Evolutionary conservation across 2,113 vertebrate genomes (phyloP).

Genomic region (Pelvicachromis taeniatus): DNA sequence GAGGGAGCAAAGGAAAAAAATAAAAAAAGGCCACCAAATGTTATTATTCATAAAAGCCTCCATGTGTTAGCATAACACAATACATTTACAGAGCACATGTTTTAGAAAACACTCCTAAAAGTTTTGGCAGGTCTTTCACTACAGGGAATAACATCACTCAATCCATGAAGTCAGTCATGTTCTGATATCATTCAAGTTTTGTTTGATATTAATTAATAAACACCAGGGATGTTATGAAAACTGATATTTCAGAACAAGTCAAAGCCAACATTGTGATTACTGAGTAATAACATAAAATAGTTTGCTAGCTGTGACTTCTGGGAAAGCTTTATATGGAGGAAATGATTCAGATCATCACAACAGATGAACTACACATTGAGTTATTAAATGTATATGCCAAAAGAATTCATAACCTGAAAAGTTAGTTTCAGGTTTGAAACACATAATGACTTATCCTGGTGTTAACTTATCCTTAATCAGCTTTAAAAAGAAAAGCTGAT

Average conservation of each 20-base stretch:
- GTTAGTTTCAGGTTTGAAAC: background rate
- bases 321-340: background rate
- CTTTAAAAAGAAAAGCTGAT: background rate
- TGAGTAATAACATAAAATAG: background rate
- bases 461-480: too few species aligned
- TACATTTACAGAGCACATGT: background rate
- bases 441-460: background rate
- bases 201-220: background rate
- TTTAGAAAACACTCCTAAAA: background rate
- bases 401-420: background rate
- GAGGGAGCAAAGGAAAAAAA: background rate
- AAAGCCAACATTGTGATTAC: background rate
- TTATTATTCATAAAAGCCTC: background rate
- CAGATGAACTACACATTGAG: background rate
- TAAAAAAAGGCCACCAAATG: background rate
- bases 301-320: background rate
- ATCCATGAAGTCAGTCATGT: background rate
- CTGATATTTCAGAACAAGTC: background rate
- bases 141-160: background rate
- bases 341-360: background rate
- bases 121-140: background rate
- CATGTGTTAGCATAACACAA: background rate
- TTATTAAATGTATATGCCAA: background rate
- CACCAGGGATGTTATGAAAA: background rate
- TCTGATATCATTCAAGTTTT: background rate